These are phyloP conservation scores for Lepidurus apus DNA, from an alignment of 1,140 invertebrate genomes.

Conservation along the genomic window DNA sequence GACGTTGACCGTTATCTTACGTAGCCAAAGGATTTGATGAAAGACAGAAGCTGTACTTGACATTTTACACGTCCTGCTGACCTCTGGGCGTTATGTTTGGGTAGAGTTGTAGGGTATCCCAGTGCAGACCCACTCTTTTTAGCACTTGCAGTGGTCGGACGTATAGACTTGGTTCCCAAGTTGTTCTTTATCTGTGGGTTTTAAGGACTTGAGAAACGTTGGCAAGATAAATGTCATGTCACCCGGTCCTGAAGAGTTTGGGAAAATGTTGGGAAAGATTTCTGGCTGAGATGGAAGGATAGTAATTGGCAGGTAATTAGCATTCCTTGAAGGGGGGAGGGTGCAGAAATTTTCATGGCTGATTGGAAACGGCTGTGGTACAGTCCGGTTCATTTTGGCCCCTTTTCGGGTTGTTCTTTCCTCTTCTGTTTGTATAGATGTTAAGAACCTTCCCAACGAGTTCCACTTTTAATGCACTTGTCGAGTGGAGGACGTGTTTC, in stretches of 20 bases:
- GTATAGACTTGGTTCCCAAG: neutral
- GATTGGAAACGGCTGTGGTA: neutral
- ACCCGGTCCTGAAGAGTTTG: neutral
- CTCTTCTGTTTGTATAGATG: neutral
- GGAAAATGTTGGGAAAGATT: neutral
- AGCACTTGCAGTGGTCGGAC: constrained; percentile 17
- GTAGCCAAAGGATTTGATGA: constrained; percentile 3
- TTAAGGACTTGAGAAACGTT: neutral
- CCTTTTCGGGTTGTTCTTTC: neutral
- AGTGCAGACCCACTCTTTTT: neutral
- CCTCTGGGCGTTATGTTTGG: neutral
- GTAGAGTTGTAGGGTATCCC: neutral
- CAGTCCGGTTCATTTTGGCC: neutral
- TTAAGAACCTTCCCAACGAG: neutral
- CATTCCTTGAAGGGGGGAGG: neutral
- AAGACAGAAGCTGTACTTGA: constrained; percentile 19
- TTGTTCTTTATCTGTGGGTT: neutral
- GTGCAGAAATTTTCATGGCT: constrained; percentile 2
- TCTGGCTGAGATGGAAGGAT: neutral
- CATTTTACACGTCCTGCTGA: constrained; percentile 21
- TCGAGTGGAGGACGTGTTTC: constrained; percentile 17
- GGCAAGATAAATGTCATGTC: constrained; percentile 19
- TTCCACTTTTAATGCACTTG: constrained; percentile 20
- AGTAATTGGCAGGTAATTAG: constrained; percentile 19
- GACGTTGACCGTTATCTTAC: neutral